These are phyloP conservation scores for Chloroceryle aenea DNA, from an alignment of 2,113 vertebrate genomes.

Conservation along the genomic window DNA sequence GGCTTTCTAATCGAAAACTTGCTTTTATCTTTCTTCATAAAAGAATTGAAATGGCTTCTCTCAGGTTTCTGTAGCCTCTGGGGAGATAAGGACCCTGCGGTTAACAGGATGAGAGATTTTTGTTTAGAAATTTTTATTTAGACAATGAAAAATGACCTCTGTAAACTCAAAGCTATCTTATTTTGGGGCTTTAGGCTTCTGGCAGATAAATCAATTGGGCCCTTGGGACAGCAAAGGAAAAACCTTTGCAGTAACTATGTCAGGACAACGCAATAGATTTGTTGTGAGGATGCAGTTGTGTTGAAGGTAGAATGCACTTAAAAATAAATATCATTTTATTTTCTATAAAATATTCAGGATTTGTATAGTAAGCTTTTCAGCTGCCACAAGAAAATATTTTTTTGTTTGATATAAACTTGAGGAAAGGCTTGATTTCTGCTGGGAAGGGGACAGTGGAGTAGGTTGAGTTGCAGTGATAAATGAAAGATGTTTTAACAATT, in stretches of 20 bases:
- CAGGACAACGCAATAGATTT: constrained; percentile 83
- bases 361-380: constrained; percentile 70
- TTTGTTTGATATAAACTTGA: constrained; percentile 64
- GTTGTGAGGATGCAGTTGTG: constrained; percentile 79
- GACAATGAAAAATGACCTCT: constrained; percentile 91
- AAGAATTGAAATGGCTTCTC: constrained; percentile 89
- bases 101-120: constrained; percentile 91
- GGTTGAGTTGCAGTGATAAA: neutral
- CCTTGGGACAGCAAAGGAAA: constrained; percentile 85
- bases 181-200: constrained; percentile 88
- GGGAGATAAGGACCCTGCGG: constrained; percentile 88
- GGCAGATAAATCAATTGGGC: constrained; percentile 90
- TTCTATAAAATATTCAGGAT: constrained; percentile 84
- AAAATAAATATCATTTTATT: constrained; percentile 85
- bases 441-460: neutral
- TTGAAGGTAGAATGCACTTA: constrained; percentile 81
- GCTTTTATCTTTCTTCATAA: constrained; percentile 89
- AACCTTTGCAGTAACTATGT: constrained; percentile 87
- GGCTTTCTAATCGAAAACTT: constrained; percentile 88
- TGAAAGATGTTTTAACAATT: neutral
- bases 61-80: constrained; percentile 86
- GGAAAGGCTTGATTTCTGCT: constrained; percentile 2
- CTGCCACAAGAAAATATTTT: constrained; percentile 66
- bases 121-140: constrained; percentile 92
- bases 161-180: constrained; percentile 90